Conservation (phyloP, 2,113 vertebrate species). For the Paradoxurus hermaphroditus region DNA sequence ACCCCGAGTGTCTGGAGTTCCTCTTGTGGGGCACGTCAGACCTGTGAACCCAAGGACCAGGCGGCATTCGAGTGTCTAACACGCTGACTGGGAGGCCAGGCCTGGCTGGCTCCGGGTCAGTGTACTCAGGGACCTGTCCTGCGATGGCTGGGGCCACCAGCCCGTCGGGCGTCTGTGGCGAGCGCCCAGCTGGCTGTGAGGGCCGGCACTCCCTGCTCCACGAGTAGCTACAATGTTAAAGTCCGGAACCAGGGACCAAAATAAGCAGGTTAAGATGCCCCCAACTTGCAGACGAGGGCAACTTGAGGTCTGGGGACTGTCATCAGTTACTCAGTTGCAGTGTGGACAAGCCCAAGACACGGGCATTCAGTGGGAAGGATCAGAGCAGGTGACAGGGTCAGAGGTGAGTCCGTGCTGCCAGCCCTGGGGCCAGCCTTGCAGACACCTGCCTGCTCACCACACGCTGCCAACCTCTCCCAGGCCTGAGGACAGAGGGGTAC, state of each 20-base stretch:
- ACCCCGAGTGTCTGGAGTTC: neutral
- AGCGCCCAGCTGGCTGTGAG: neutral
- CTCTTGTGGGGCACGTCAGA: neutral
- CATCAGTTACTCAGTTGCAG: neutral
- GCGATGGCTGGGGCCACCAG: neutral
- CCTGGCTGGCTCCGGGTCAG: neutral
- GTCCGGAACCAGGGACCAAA: neutral
- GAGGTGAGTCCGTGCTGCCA: too few species aligned
- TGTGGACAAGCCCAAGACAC: neutral
- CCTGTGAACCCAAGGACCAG: fast-evolving
- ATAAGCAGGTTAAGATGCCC: neutral
- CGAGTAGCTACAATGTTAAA: neutral
- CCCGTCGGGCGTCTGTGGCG: neutral
- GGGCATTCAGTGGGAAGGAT: neutral
- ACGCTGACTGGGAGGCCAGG: neutral
- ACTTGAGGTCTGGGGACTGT: neutral
- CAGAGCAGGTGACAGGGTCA: neutral
- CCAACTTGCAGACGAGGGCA: neutral
- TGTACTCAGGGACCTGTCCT: neutral
- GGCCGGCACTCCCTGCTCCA: neutral
- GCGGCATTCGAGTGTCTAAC: neutral
- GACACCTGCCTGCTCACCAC: neutral
- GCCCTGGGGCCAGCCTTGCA: neutral
- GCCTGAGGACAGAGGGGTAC: neutral
- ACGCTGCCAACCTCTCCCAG: neutral